Evolutionary conservation across 2,888 invertebrate species (phyloP), one percentile per base, ranked within the genome.

Genomic region (Andricus curvator): DNA sequence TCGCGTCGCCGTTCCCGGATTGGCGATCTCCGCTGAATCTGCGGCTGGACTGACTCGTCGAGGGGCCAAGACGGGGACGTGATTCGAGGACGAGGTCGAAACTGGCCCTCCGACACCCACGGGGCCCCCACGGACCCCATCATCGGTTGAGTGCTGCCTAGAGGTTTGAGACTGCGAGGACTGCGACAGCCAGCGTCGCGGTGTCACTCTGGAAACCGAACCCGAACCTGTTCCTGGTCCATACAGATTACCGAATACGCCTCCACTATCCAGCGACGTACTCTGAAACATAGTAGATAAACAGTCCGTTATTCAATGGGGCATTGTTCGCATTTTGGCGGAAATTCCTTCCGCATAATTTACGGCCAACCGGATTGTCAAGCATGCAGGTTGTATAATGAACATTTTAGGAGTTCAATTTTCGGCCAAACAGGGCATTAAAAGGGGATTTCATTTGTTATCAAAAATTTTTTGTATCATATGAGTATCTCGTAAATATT

Each of bases 41-140:
- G 92, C 90, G 87, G 92, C 93, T 83, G 94, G 93, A 93, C 94
- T 94, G 92, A 93, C 89, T 86, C 93, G 90, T 67, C 91, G 90
- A 78, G 90, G 89, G 80, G 90, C 89, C 82, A 90, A 87, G 82
- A 88, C 91, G 85, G 91, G 88, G 84, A 85, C 87, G 87, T 90
- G 90, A 78, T 90, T 86, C 81, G 89, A 86, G 85, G 91, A 87
- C 87, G 90, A 88, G 83, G 88, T 85, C 86, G 89, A 89, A 90
- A 91, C 91, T 85, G 93, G 92, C 91, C 93, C 93, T 88, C 92
- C 93, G 82, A 84, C 89, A 88, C 90, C 93, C 89, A 88, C 89
- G 82, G 85, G 84, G 80, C 88, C 91, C 87, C 88, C 90, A 81
- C 89, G 88, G 81, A 85, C 84, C 85, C 88, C 88, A 79, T 88